Base-by-base conservation (phyloP, 2,113 vertebrate genomes). In the Gambusia affinis region DNA sequence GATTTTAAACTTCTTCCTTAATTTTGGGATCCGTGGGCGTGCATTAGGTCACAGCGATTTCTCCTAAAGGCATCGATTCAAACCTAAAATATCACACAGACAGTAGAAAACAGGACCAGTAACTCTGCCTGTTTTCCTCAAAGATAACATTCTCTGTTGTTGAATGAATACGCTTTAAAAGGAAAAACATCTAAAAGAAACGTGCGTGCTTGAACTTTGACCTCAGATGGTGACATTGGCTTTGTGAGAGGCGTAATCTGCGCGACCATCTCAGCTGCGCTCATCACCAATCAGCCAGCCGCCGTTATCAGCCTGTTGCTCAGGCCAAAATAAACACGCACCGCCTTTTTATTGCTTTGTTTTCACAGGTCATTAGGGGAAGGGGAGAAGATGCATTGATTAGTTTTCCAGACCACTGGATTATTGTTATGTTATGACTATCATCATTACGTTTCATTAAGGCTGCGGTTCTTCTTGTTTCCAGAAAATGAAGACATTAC, bases 291-390 rank as follows among this genome's bases (percentile, higher is more conserved):
- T 95, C 86, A 78, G 77, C 85, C 70, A 65, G 89, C 88, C 67
- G 54, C 61, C 89, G 85, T 94, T 93, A 95, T 94, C 92, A 89
- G 90, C 89, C 88, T 80, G 60, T 92, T 93, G 89, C 84, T 73
- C 70, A 77, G 88, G 89, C 92, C 93, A 96, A 95, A 93, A 93
- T 87, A 96, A 96, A 95, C 90, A 92, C 44, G 64, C 82, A n/a
- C 73, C 70, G 72, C 85, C 87, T 79, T 93, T 91, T 93, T 91
- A 89, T 89, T 92, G 89, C 83, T 92, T 84, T 94, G 88, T 91
- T 95, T 95, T 95, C 92, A 94, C 83, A 91, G 72, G 87, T 94
- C 92, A 85, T 93, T 93, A 91, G 85, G 83, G 82, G 87, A 86
- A 89, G 88, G 90, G 78, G 89, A 79, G 81, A 87, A 92, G 81